Evolutionary conservation across 2,113 vertebrate genomes (phyloP), one percentile per base, ranked within the genome.

Genomic region (Oncorhynchus mykiss): DNA sequence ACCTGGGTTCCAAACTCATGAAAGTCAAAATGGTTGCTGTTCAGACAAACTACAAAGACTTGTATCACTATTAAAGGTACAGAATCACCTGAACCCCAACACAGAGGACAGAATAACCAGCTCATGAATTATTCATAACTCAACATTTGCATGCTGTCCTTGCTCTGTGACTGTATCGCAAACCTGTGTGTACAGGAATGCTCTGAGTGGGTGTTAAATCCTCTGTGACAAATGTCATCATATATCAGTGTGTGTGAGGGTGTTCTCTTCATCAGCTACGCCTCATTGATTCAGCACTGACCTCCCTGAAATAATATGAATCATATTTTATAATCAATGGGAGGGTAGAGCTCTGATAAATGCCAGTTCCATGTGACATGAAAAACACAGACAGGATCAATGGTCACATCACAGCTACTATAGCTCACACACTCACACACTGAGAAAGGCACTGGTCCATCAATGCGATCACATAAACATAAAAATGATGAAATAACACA

Each of bases 241-340:
- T 57, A 57, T 20, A 57, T 20, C 54, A 57, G 16, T 57, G 54
- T 57, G 54, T 57, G 54, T 57, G 54, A 18, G 54, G 3, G 54
- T 57, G 16, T 57, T 57, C 25, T 14, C 31, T 67, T 67, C 34
- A 72, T 71, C 71, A 64, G 7, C 34, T 60, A 49, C 45, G 3
- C 51, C 59, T 76, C 75, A 81, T 69, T 78, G 70, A 78, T 83
- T 51, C 14, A 22, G 8, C 20, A 39, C n/a, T 72, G 75, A 81
- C 65, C 75, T 82, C 57, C 25, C 18, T 24, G 3, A 29, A 27
- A 77, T 76, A 5, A 79, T 73, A 74, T 76, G 16, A 80, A 67
- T 59, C 76, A 67, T 78, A 67, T 66, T 64, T 34, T 16, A 27
- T 18, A 76, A 81, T 85, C 79, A 83, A 83, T 76, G 31, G 31